Evolutionary conservation across 2,888 invertebrate species (phyloP).

Genomic region (Netelia inedita): DNA sequence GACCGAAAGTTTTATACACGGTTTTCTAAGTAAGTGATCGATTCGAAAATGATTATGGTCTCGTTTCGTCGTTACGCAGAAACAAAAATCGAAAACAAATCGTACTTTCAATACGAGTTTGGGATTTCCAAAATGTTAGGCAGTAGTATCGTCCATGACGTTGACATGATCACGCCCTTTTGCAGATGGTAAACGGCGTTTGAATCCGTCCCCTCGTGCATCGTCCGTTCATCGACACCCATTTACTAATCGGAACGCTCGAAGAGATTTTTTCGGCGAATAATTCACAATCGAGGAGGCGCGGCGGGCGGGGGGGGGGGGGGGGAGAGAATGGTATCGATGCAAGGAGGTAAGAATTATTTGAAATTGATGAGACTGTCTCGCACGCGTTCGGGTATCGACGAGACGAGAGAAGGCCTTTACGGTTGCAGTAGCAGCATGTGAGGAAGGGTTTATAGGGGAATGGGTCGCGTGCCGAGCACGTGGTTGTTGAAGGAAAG

Average conservation of each 20-base stretch:
- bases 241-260: constrained; percentile 57
- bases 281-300: constrained; percentile 49
- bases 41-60: constrained; percentile 83
- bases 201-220: constrained; percentile 64
- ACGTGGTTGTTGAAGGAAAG: constrained; percentile 69
- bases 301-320: constrained; percentile 46
- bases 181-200: constrained; percentile 69
- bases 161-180: constrained; percentile 71
- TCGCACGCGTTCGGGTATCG: constrained; percentile 26
- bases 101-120: constrained; percentile 60
- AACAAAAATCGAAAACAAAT: neutral
- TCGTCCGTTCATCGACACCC: constrained; percentile 36
- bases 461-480: constrained; percentile 74
- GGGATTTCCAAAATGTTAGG: constrained; percentile 56
- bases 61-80: constrained; percentile 55
- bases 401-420: constrained; percentile 1
- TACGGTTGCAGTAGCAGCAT: constrained; percentile 28
- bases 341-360: constrained; percentile 76
- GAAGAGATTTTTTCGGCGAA: constrained; percentile 36
- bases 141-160: constrained; percentile 57
- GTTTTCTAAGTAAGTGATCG: constrained; percentile 77
- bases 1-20: constrained; percentile 76
- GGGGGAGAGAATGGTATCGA: constrained; percentile 59
- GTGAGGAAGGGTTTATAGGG: constrained; percentile 73
- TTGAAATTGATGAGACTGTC: constrained; percentile 80